Evolutionary conservation across 2,113 vertebrate genomes (phyloP), one percentile per base, ranked within the genome.

Genomic region (Burhinus bistriatus): DNA sequence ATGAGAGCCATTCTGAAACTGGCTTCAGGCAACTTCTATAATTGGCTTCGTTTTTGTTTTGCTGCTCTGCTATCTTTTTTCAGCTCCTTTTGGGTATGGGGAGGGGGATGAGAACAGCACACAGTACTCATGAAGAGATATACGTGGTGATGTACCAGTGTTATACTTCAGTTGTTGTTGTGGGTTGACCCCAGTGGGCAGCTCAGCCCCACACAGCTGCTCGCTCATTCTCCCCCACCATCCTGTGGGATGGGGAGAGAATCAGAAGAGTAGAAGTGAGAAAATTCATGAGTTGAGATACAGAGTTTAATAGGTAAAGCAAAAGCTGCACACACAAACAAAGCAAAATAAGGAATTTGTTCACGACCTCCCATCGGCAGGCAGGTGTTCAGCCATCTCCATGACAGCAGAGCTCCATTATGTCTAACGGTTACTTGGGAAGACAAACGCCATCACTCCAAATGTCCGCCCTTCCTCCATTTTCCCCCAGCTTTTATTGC

Each of bases 371-470:
- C 21, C 40, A 20, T 42, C 0, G 6, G 15, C 26, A 57, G 45
- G 36, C 29, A 73, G 9, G 12, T 70, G 14, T 49, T 57, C 55
- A 90, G 30, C 15, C 15, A 49, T 20, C 7, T 17, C 27, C 75
- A 44, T 75, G 32, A 62, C 22, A 58, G 11, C 36, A 19, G 30
- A 27, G 23, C 19, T 81, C 12, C 13, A 29, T 32, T 26, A 45
- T 2, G 0, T 0, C 0, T 64, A 25, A 22, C 1, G 0, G 5
- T 51, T 21, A 78, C 20, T 49, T 73, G 18, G 27, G 34, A 87
- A 78, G 69, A n/a, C 32, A 70, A 87, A 62, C 1, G 1, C 4
- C 17, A 9, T 11, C 7, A 9, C 47, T 57, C n/a, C 2, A 2
- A 75, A 32, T 0, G 0, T 49, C 62, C 23, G 2, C 5, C 3